Conservation (phyloP, 2,888 invertebrate genomes). For the Leptinotarsa peninsularis region DNA sequence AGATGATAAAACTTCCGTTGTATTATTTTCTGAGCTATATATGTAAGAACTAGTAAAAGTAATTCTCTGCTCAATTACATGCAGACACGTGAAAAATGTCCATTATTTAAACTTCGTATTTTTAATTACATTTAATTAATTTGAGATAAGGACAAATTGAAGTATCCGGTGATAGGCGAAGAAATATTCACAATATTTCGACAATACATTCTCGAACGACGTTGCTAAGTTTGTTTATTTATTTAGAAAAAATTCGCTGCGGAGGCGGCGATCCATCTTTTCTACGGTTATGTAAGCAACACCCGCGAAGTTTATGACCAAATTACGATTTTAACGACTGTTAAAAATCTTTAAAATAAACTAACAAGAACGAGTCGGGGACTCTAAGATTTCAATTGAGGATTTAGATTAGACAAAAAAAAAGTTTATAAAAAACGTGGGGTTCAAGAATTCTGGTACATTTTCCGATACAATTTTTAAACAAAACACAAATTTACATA, state of each 20-base stretch:
- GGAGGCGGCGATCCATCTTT: conserved; percentile 11
- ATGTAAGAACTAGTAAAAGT: too few relatives aligned
- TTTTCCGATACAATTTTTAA: too few relatives aligned
- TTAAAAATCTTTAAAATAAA: conserved; percentile 12
- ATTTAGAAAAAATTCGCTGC: conserved; percentile 13
- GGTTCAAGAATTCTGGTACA: too few relatives aligned
- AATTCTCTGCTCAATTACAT: too few relatives aligned
- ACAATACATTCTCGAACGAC: background rate
- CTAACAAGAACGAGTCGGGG: conserved; percentile 1
- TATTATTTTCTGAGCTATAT: too few relatives aligned
- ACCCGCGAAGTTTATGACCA: conserved; percentile 16
- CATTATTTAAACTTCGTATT: too few relatives aligned
- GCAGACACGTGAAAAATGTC: too few relatives aligned
- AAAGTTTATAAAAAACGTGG: background rate
- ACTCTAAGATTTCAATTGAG: background rate
- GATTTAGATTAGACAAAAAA: background rate
- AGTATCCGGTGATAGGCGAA: background rate
- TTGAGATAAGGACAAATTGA: background rate
- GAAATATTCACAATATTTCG: background rate
- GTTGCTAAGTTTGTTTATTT: background rate
- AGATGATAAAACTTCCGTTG: too few relatives aligned
- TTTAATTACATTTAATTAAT: too few relatives aligned
- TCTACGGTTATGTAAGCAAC: conserved; percentile 16
- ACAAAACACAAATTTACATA: too few relatives aligned
- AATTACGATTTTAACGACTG: conserved; percentile 16